Base-by-base conservation (phyloP, 2,113 vertebrate species). In the Pseudorhombus dupliciocellatus region DNA sequence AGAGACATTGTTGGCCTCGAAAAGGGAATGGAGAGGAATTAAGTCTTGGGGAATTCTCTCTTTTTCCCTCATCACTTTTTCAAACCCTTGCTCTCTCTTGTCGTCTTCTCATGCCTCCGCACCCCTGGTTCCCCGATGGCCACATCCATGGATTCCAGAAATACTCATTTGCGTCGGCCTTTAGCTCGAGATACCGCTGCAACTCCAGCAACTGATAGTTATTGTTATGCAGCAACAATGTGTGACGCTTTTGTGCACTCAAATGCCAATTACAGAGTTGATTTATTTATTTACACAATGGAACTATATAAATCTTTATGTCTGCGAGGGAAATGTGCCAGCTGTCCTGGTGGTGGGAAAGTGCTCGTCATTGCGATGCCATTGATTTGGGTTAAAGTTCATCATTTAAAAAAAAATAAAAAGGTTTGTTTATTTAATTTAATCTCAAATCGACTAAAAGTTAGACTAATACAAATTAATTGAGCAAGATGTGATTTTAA, bases 21-120 rank as follows among this genome's bases (percentile, higher is more conserved):
- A 86, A 71, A 55, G 60, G 56, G 56, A 64, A 48, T 1, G 15
- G 55, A 69, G 66, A 55, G 70, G 66, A 77, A 78, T 70, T 75
- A 69, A 72, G 31, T 84, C 48, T 81, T 69, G 84, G 87, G 80
- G 84, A 83, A 77, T 74, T 81, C 57, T 66, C 65, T 59, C 62
- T 64, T 70, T 81, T 76, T 61, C 65, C 73, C 68, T 71, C 10
- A 8, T 68, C 72, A 75, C 52, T 75, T 26, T 85, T 68, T 65
- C 26, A 70, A 70, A 57, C 31, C 64, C 42, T 21, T 25, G 59
- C 26, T 70, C 80, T 71, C 80, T 71, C 58, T 22, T 28, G 60
- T 68, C 71, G 54, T 58, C 61, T 63, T 44, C 48, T 62, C 60
- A 55, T 69, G 64, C 79, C 67, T 63, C 46, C 22, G 28, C 72